Percentiles rank a stretch among this genome's conserved stretches.
Evolutionary conservation across 2,888 invertebrate species (phyloP).

Genomic region (Nomada flava): DNA sequence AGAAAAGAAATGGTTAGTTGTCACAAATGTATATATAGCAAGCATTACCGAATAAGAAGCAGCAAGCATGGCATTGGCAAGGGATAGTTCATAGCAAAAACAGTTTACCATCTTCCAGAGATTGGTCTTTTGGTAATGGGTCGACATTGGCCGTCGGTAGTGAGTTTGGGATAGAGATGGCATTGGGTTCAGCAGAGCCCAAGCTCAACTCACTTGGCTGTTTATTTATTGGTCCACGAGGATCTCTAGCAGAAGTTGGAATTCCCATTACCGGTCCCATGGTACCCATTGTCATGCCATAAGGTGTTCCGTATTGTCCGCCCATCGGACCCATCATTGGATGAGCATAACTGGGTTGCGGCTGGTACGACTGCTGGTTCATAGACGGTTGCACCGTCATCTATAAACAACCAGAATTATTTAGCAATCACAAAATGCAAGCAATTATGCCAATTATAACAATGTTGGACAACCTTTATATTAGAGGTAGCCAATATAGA

Average conservation of each 20-base stretch:
- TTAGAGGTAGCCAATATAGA: background rate
- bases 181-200: slow-evolving; percentile 84
- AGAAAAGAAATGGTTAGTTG: background rate
- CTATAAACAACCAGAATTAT: slow-evolving; percentile 83
- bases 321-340: slow-evolving; percentile 88
- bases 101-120: slow-evolving; percentile 84
- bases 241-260: slow-evolving; percentile 80
- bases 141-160: slow-evolving; percentile 81
- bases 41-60: slow-evolving; percentile 73
- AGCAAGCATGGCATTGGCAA: slow-evolving; percentile 83
- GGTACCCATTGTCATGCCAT: slow-evolving; percentile 84
- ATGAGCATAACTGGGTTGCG: slow-evolving; percentile 89
- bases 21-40: slow-evolving; percentile 36
- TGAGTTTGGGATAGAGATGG: slow-evolving; percentile 81
- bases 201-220: slow-evolving; percentile 89
- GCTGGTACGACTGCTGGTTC: slow-evolving; percentile 87
- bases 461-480: too few species aligned
- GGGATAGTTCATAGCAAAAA: slow-evolving; percentile 84
- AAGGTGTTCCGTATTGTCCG: slow-evolving; percentile 85
- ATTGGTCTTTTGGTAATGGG: slow-evolving; percentile 83
- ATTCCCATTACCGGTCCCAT: slow-evolving; percentile 86
- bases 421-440: slow-evolving; percentile 15
- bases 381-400: slow-evolving; percentile 91
- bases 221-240: slow-evolving; percentile 84
- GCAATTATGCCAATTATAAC: background rate